A percentile compares a stretch with the other conserved stretches of the same genome.
Evolutionary conservation across 2,113 vertebrate species (phyloP).

Genomic region (Cranoglanis bouderius): DNA sequence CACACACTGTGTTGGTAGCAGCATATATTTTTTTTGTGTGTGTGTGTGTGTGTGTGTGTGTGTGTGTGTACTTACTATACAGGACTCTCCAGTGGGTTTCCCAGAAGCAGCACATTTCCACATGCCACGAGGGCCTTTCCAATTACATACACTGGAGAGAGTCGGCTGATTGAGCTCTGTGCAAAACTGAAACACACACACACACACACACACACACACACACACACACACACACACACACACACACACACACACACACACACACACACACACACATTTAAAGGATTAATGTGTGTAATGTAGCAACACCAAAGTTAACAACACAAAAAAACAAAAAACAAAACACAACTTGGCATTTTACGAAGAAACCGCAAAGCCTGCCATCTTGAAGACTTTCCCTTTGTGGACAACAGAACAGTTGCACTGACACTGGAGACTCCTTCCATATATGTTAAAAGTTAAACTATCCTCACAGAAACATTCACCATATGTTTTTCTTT

Average conservation of each 20-base stretch:
- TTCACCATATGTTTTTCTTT: neutral
- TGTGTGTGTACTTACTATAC: slow-evolving; percentile 73
- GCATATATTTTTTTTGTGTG: neutral
- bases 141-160: slow-evolving; percentile 85
- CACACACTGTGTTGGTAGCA: neutral
- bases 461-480: neutral
- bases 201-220: slow-evolving; percentile 3
- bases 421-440: neutral
- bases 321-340: neutral
- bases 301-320: no score
- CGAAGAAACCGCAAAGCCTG: neutral
- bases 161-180: slow-evolving; percentile 87
- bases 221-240: neutral
- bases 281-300: no score
- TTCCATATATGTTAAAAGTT: neutral
- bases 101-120: slow-evolving; percentile 87
- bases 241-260: no score
- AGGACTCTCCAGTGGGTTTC: slow-evolving; percentile 73
- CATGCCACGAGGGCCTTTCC: slow-evolving; percentile 83
- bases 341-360: neutral
- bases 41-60: neutral
- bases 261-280: no score
- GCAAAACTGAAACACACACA: slow-evolving; percentile 81
- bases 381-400: neutral
- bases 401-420: neutral